Evolutionary conservation across 2,113 vertebrate species (phyloP), one percentile per base, ranked within the genome.

Genomic region (Limnothrissa miodon): DNA sequence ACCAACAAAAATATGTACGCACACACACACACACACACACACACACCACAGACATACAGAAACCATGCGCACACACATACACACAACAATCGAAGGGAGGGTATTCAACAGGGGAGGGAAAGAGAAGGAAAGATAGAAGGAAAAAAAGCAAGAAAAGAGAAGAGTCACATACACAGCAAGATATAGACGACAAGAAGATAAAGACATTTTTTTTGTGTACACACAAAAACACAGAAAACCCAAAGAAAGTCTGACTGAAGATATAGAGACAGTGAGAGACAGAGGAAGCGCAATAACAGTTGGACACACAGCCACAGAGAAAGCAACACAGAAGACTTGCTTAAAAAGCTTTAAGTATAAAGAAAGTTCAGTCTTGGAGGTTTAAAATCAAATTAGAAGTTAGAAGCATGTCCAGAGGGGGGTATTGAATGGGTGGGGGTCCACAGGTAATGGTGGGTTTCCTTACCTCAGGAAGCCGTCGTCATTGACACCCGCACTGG

Each of bases 381-480:
- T 74, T 15, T 74, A 3, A 74, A 74, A 74, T 74, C 66, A 39
- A 74, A 2, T n/a, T 2, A 13, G 5, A 33, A 74, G 66, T 74
- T 36, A 33, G 46, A 59, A 74, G 13, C 15, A 3, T 74, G 5
- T 15, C 66, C 0, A 36, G 29, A 36, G 4, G 33, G 33, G 25
- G 66, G 29, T 0, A 4, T 13, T 25, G 10, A 25, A 8, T 66
- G 59, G 25, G 33, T 1, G n/a, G n/a, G n/a, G 11, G 62, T 25
- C 2, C 29, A 70, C 62, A 25, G 29, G 62, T 15, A 33, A 29
- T 74, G 10, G 13, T 15, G 11, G n/a, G 90, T 93, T 83, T 97
- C 97, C 96, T 97, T 83, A 98, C 97, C 96, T 97, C 78, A 97
- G 93, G 87, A 98, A 98, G 89, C 96, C 95, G 7, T 98, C 97